Evolutionary conservation across 2,797 vertebrate genomes (phyloP).

Genomic region (Lithobates pipiens): DNA sequence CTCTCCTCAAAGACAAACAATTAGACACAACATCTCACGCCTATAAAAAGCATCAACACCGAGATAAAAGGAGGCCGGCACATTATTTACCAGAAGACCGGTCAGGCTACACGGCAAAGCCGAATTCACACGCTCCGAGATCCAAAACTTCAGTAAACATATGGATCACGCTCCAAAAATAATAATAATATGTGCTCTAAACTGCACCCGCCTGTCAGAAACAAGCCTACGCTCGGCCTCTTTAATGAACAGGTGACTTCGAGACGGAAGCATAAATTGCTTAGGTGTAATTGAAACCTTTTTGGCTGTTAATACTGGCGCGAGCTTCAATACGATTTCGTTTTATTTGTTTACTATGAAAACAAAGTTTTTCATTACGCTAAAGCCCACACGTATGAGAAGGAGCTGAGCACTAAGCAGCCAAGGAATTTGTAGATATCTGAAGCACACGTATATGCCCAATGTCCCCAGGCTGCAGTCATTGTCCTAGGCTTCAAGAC

Average conservation of each 20-base stretch:
- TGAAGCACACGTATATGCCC: too few species aligned
- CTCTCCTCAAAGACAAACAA: conserved; percentile 47
- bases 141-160: not conserved
- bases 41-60: conserved; percentile 28
- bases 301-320: conserved; percentile 28
- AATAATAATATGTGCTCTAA: not conserved
- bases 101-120: not conserved
- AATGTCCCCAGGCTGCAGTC: not conserved
- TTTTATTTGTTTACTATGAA: conserved; percentile 47
- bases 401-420: not conserved
- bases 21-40: conserved; percentile 14
- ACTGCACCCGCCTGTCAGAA: conserved; percentile 11
- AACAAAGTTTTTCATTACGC: conserved; percentile 41
- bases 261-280: conserved; percentile 22
- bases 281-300: conserved; percentile 35
- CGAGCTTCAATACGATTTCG: not conserved
- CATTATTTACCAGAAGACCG: not conserved
- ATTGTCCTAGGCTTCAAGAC: not conserved
- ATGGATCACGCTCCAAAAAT: not conserved
- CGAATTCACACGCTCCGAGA: conserved; percentile 2
- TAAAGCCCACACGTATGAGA: conserved; percentile 15
- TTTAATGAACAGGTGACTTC: conserved; percentile 29
- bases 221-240: conserved; percentile 21
- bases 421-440: not conserved
- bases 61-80: not conserved